These are phyloP conservation scores for Sebastiscus tertius DNA, from an alignment of 2,797 vertebrate species.

Conservation along the genomic window DNA sequence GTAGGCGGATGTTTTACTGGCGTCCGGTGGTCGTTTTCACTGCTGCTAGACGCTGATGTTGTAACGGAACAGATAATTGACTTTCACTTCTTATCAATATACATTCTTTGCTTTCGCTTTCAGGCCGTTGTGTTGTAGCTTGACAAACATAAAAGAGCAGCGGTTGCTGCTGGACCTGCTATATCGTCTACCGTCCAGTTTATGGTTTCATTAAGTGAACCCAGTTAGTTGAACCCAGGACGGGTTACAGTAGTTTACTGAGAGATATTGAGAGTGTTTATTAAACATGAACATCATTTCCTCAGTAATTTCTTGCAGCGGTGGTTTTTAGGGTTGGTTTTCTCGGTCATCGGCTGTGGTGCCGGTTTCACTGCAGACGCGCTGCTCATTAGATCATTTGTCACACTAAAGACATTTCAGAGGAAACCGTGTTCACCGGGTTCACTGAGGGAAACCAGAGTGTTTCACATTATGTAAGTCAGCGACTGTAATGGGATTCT, in stretches of 20 bases:
- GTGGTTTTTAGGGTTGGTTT: neutral
- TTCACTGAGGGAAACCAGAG: conserved; percentile 7
- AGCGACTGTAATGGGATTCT: conserved; percentile 23
- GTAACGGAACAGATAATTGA: too few relatives aligned
- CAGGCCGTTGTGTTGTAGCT: too few relatives aligned
- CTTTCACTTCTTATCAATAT: too few relatives aligned
- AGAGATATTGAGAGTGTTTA: neutral
- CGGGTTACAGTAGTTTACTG: neutral
- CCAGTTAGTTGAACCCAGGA: too few relatives aligned
- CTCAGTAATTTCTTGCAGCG: neutral
- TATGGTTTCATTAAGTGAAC: too few relatives aligned
- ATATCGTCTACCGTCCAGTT: too few relatives aligned
- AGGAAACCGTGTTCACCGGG: neutral
- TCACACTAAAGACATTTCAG: neutral
- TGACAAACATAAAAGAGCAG: too few relatives aligned
- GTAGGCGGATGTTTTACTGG: too few relatives aligned
- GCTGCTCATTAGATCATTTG: neutral
- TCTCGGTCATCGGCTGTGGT: neutral
- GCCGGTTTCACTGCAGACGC: neutral
- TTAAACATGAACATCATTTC: neutral
- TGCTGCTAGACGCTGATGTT: too few relatives aligned
- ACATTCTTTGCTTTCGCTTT: too few relatives aligned
- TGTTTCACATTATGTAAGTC: conserved; percentile 26
- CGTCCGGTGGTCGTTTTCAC: too few relatives aligned
- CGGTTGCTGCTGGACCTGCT: too few relatives aligned